Conservation (phyloP, 2,888 invertebrate genomes). For the Emmelina monodactyla region DNA sequence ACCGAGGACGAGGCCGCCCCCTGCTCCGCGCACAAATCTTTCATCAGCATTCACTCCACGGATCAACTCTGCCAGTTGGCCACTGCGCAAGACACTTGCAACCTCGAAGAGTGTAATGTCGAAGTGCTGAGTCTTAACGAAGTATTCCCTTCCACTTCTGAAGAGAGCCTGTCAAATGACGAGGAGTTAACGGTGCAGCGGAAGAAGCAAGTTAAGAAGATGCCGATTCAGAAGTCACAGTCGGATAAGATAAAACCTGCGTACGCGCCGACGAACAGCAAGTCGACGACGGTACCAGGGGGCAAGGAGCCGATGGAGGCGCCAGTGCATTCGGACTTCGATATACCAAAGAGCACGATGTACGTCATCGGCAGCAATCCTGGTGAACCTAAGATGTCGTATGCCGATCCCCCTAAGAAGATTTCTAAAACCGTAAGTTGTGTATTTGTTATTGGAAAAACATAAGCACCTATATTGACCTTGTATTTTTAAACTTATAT, state of each 20-base stretch:
- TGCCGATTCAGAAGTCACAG: constrained; percentile 23
- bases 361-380: constrained; percentile 56
- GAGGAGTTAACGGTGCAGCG: constrained; percentile 36
- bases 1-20: constrained; percentile 29
- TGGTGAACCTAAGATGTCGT: constrained; percentile 56
- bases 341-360: constrained; percentile 53
- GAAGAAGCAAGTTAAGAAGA: constrained; percentile 29
- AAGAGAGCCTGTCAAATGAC: constrained; percentile 51
- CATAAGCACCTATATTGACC: too few relatives aligned
- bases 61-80: constrained; percentile 50
- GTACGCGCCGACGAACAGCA: constrained; percentile 50
- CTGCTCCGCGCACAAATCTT: constrained; percentile 46
- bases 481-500: too few relatives aligned
- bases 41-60: constrained; percentile 58
- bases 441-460: neutral
- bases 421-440: constrained; percentile 48
- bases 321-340: constrained; percentile 45
- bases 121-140: constrained; percentile 54
- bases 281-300: constrained; percentile 41
- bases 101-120: constrained; percentile 48
- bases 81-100: constrained; percentile 28
- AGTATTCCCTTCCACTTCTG: constrained; percentile 57
- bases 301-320: constrained; percentile 33
- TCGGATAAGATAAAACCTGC: constrained; percentile 29
- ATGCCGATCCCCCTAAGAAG: constrained; percentile 51